Evolutionary conservation across 2,113 vertebrate species (phyloP).

Genomic region (Nematolebias whitei): DNA sequence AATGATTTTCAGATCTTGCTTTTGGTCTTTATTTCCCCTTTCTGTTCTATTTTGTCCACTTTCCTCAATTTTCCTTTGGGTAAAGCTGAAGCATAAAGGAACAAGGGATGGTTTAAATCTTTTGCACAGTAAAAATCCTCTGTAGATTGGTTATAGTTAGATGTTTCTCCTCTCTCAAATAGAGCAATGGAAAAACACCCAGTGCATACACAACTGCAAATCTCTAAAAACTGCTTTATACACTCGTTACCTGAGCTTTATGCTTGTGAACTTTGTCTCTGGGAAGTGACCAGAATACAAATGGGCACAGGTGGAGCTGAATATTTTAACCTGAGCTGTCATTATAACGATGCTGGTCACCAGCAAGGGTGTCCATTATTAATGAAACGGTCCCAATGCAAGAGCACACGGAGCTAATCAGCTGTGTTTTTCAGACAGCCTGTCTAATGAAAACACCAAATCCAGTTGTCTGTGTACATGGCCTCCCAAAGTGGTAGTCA

Average conservation of each 20-base stretch:
- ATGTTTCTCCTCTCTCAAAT: not conserved
- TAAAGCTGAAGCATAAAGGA: no score
- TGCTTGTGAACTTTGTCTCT: constrained; percentile 23
- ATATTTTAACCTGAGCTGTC: constrained; percentile 68
- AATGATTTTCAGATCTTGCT: no score
- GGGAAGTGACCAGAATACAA: constrained; percentile 66
- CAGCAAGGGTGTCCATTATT: constrained; percentile 60
- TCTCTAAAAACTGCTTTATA: constrained; percentile 23
- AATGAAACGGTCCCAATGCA: constrained; percentile 60
- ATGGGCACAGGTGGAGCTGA: constrained; percentile 47
- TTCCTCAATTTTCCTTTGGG: no score
- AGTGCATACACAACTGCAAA: not conserved
- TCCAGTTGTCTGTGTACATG: constrained; percentile 49
- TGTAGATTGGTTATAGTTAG: no score
- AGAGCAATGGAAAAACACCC: not conserved
- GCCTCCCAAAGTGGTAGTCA: constrained; percentile 60
- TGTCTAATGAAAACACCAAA: constrained; percentile 65
- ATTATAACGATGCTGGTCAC: constrained; percentile 58
- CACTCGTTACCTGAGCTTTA: constrained; percentile 48
- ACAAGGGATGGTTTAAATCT: not conserved
- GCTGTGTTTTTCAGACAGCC: constrained; percentile 54
- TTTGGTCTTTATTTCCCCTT: no score
- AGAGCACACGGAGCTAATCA: constrained; percentile 64
- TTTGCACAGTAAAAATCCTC: no score
- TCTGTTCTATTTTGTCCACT: no score